phyloP scores from a whole-genome alignment of 2,113 vertebrate genomes.

The Mugil cephalus region DNA sequence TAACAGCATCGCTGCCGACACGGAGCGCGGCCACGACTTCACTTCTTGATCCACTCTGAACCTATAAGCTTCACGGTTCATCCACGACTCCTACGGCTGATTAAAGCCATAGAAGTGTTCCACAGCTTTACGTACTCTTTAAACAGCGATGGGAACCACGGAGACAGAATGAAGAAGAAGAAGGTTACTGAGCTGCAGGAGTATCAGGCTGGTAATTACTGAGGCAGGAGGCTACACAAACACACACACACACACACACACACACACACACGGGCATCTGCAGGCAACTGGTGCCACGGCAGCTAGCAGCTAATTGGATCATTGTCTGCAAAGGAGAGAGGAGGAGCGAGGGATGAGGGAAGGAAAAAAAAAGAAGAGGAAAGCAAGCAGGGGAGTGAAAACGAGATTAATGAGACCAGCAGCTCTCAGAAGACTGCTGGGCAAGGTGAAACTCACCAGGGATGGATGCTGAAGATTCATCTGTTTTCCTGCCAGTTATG shows the following conservation, averaged over 20 bases:
- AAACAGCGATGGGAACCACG: conserved; percentile 35
- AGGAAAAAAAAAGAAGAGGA: conserved; percentile 45
- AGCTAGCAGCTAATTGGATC: conserved; percentile 83
- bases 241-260: conserved; percentile 33
- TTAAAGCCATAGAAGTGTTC: conserved; percentile 32
- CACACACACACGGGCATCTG: conserved; percentile 55
- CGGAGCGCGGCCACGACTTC: not conserved
- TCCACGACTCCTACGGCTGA: conserved; percentile 27
- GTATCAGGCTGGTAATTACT: conserved; percentile 61
- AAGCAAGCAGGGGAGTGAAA: conserved; percentile 58
- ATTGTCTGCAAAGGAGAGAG: conserved; percentile 79
- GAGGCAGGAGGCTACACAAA: conserved; percentile 40
- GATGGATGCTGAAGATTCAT: conserved; percentile 50
- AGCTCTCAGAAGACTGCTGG: conserved; percentile 63
- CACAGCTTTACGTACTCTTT: conserved; percentile 37
- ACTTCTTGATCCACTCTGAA: not conserved
- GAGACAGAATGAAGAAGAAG: conserved; percentile 57
- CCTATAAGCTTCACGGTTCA: conserved; percentile 9
- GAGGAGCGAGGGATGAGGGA: conserved; percentile 65
- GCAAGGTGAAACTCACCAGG: conserved; percentile 69
- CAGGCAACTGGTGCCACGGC: conserved; percentile 77
- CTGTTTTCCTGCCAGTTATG: conserved; percentile 30
- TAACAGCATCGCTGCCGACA: not conserved
- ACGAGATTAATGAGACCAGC: conserved; percentile 72
- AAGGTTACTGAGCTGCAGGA: conserved; percentile 64